These are phyloP conservation scores for Spodoptera frugiperda DNA, from an alignment of 1,140 invertebrate species.

Conservation along the genomic window DNA sequence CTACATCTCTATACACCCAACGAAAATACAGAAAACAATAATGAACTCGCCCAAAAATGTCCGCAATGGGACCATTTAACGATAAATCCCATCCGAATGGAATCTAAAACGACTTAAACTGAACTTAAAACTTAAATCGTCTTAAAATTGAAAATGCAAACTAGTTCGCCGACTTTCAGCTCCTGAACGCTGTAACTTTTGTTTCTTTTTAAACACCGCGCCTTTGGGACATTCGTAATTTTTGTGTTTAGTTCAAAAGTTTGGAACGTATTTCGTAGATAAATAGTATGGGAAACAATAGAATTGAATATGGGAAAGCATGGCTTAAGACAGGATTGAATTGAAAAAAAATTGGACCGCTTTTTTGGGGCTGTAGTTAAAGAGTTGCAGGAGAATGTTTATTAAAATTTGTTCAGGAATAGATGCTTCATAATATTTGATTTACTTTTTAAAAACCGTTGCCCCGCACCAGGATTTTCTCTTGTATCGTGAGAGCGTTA, in stretches of 20 bases:
- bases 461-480: too few species aligned
- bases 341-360: too few species aligned
- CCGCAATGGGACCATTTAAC: slow-evolving; percentile 49
- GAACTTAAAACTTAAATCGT: slow-evolving; percentile 75
- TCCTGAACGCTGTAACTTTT: slow-evolving; percentile 51
- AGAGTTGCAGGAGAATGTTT: too few species aligned
- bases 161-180: slow-evolving; percentile 64
- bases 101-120: slow-evolving; percentile 70
- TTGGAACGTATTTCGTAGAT: slow-evolving; percentile 2
- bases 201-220: slow-evolving; percentile 54
- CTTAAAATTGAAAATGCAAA: slow-evolving; percentile 78
- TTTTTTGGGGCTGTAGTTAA: too few species aligned
- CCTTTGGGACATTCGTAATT: slow-evolving; percentile 36
- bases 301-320: too few species aligned
- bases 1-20: not conserved
- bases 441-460: too few species aligned
- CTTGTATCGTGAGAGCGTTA: too few species aligned
- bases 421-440: too few species aligned
- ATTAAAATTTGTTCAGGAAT: too few species aligned
- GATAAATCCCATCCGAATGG: slow-evolving; percentile 59
- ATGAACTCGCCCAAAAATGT: not conserved
- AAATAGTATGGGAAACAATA: not conserved
- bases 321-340: too few species aligned
- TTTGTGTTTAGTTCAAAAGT: slow-evolving; percentile 9
- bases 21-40: not conserved